Conservation (phyloP, 2,888 invertebrate species). For the Sinohyriopsis cumingii region DNA sequence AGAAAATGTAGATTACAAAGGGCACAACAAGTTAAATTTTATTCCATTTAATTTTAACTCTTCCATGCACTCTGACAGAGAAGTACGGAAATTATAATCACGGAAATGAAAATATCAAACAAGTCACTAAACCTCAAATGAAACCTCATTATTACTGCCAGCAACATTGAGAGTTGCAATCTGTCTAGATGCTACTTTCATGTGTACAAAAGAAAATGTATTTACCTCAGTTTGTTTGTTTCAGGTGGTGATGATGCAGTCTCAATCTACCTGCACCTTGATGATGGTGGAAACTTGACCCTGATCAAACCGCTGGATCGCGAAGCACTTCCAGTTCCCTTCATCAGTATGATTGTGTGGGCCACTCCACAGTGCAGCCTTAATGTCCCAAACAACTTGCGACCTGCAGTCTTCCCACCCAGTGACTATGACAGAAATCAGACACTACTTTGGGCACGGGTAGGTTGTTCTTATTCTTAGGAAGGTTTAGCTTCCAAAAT, state of each 20-base stretch:
- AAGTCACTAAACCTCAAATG: too few relatives aligned
- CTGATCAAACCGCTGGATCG: constrained; percentile 56
- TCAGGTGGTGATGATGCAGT: constrained; percentile 51
- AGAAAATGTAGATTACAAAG: too few relatives aligned
- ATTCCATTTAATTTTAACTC: too few relatives aligned
- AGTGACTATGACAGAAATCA: constrained; percentile 40
- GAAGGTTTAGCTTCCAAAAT: too few relatives aligned
- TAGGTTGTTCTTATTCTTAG: constrained; percentile 1
- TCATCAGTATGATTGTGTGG: constrained; percentile 52
- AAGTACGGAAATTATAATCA: too few relatives aligned
- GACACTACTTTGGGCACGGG: constrained; percentile 51
- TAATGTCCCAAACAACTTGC: constrained; percentile 11
- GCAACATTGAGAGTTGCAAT: too few relatives aligned
- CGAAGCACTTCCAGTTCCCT: constrained; percentile 43
- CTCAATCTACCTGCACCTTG: constrained; percentile 51
- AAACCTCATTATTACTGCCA: too few relatives aligned
- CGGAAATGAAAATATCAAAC: too few relatives aligned
- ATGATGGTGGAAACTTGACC: constrained; percentile 54
- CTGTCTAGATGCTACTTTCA: too few relatives aligned
- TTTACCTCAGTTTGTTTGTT: neutral
- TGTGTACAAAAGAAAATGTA: too few relatives aligned
- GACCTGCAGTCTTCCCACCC: constrained; percentile 26
- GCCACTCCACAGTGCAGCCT: constrained; percentile 58
- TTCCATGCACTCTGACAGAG: too few relatives aligned
- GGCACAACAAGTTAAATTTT: too few relatives aligned